Conservation (phyloP, 2,113 vertebrate genomes). For the Acrocephalus kingi region DNA sequence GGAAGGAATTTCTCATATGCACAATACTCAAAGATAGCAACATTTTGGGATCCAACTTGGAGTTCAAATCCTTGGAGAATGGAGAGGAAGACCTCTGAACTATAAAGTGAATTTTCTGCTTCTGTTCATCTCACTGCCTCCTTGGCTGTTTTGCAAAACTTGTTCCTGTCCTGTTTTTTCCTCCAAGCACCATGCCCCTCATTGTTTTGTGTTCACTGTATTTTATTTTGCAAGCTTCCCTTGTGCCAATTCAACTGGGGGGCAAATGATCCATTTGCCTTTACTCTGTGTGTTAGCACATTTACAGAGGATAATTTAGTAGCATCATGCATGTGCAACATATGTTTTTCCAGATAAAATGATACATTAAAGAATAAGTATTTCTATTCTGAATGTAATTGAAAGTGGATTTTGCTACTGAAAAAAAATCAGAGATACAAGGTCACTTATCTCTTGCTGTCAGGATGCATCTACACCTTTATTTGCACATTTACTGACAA, state of each 20-base stretch:
- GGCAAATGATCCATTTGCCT: rapidly evolving
- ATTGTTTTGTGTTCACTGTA: not conserved
- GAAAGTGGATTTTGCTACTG: not conserved
- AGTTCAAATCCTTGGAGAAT: not conserved
- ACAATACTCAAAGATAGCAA: not conserved
- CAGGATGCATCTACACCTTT: not conserved
- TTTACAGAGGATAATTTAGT: not conserved
- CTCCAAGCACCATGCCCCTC: not conserved
- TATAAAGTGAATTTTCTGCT: not conserved
- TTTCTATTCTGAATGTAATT: not conserved
- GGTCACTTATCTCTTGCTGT: constrained; percentile 8
- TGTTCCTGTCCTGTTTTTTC: not conserved
- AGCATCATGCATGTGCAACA: not conserved
- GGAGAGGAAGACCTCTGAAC: not conserved
- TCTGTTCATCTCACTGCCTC: not conserved
- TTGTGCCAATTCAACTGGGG: not conserved
- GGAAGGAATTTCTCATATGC: not conserved
- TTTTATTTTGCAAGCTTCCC: not conserved
- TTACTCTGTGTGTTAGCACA: not conserved
- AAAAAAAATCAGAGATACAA: not conserved
- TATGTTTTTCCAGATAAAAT: not conserved
- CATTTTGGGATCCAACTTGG: not conserved
- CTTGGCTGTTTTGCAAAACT: not conserved
- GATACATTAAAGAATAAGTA: not conserved
- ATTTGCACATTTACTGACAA: constrained; percentile 18